phyloP scores from a whole-genome alignment of 2,888 invertebrate genomes.

The Octonoba sinensis region DNA sequence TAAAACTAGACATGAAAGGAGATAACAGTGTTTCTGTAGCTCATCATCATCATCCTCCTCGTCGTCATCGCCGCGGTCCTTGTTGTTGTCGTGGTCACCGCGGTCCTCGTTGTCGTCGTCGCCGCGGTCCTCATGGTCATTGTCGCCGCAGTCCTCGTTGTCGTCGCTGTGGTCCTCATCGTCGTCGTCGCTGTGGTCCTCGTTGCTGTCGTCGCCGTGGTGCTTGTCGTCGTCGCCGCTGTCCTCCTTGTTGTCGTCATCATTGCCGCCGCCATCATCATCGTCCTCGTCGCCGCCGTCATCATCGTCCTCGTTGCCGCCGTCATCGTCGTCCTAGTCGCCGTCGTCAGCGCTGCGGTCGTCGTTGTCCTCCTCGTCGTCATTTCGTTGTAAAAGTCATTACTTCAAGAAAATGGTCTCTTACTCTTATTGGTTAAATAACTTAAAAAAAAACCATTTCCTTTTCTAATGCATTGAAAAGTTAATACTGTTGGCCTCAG shows the following conservation, averaged over 20 bases:
- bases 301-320: background rate
- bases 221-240: background rate
- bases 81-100: background rate
- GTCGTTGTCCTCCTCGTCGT: background rate
- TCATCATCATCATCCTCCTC: background rate
- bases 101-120: background rate
- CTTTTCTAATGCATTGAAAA: too few species aligned
- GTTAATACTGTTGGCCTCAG: too few species aligned
- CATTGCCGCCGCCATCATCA: background rate
- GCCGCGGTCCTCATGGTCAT: background rate
- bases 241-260: background rate
- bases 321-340: background rate
- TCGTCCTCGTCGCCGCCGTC: background rate
- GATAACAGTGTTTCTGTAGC: background rate
- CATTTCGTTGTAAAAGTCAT: background rate
- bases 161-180: background rate
- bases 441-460: too few species aligned
- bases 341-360: background rate
- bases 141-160: background rate
- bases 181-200: background rate
- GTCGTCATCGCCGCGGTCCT: background rate
- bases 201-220: background rate
- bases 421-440: too few species aligned
- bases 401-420: too few species aligned
- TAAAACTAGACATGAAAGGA: too few species aligned